Evolutionary conservation across 2,888 invertebrate species (phyloP).

Genomic region (Troilus luridus): DNA sequence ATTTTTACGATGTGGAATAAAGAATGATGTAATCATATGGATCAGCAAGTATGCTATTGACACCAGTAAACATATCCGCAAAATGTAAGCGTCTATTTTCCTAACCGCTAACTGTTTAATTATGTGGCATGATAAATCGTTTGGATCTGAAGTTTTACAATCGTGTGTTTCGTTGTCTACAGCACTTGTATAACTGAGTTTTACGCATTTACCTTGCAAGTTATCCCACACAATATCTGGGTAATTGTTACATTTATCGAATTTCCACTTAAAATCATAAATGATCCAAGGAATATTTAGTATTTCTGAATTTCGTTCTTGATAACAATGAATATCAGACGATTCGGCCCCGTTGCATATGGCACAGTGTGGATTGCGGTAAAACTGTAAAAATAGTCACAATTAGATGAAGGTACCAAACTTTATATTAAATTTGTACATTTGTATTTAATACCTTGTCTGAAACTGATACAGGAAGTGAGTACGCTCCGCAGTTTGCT

Average conservation of each 20-base stretch:
- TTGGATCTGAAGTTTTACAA: not conserved
- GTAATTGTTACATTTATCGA: conserved; percentile 45
- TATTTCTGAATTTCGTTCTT: not conserved
- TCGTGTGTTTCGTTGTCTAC: not conserved
- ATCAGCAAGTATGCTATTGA: conserved; percentile 58
- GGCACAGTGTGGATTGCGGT: conserved; percentile 60
- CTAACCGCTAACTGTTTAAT: not conserved
- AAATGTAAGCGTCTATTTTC: conserved; percentile 56
- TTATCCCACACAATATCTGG: conserved; percentile 56
- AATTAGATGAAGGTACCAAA: not conserved
- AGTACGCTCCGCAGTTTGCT: conserved; percentile 7
- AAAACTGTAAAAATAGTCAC: conserved; percentile 27
- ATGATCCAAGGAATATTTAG: conserved; percentile 12
- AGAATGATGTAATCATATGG: conserved; percentile 55
- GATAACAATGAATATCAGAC: conserved; percentile 40
- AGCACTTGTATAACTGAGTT: not conserved
- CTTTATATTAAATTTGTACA: not conserved
- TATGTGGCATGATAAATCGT: not conserved
- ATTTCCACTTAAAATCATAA: conserved; percentile 55
- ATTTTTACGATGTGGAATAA: conserved; percentile 36
- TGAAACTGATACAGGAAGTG: not conserved
- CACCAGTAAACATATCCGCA: conserved; percentile 8
- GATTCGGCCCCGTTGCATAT: conserved; percentile 51
- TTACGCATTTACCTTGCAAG: not conserved
- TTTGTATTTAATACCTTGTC: not conserved